Evolutionary conservation across 2,888 invertebrate genomes (phyloP).

Genomic region (Chrysotoxum bicinctum): DNA sequence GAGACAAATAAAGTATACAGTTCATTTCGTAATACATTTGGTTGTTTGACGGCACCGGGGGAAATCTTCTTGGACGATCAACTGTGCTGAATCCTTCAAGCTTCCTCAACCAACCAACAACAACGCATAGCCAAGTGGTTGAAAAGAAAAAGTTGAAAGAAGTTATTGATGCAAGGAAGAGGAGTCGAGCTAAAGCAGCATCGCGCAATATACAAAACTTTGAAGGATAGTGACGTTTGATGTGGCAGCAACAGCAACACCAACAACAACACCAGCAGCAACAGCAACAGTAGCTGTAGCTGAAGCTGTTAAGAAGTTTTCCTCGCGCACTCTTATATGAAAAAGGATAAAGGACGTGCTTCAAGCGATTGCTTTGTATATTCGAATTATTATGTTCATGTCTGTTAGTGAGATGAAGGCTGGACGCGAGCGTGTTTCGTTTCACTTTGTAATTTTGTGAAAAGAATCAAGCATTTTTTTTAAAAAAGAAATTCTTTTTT

Average conservation of each 20-base stretch:
- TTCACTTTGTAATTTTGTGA: slow-evolving; percentile 49
- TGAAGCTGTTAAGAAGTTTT: slow-evolving; percentile 37
- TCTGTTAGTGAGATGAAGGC: slow-evolving; percentile 53
- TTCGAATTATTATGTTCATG: slow-evolving; percentile 58
- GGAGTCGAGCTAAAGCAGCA: not conserved
- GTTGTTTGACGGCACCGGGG: slow-evolving; percentile 61
- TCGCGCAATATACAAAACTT: slow-evolving; percentile 18
- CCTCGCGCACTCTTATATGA: slow-evolving; percentile 5
- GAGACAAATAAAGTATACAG: slow-evolving; percentile 32
- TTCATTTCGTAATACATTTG: slow-evolving; percentile 54
- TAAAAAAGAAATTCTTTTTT: not conserved
- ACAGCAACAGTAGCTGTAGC: slow-evolving; percentile 12
- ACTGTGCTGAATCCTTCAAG: slow-evolving; percentile 31
- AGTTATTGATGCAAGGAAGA: slow-evolving; percentile 22
- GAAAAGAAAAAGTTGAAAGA: slow-evolving; percentile 21
- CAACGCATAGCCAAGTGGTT: not conserved
- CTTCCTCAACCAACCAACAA: slow-evolving; percentile 23
- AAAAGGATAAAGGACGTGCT: slow-evolving; percentile 56
- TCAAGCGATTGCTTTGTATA: slow-evolving; percentile 66
- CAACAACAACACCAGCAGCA: too few species aligned
- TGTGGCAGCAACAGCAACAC: slow-evolving; percentile 49
- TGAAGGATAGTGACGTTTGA: slow-evolving; percentile 62
- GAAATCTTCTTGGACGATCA: slow-evolving; percentile 69
- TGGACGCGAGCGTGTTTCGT: slow-evolving; percentile 52
- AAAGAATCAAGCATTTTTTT: not conserved